phyloP scores from a whole-genome alignment of 30 jellyfish, hydroid and myxozoan genomes.

The Chironex yamaguchii region DNA sequence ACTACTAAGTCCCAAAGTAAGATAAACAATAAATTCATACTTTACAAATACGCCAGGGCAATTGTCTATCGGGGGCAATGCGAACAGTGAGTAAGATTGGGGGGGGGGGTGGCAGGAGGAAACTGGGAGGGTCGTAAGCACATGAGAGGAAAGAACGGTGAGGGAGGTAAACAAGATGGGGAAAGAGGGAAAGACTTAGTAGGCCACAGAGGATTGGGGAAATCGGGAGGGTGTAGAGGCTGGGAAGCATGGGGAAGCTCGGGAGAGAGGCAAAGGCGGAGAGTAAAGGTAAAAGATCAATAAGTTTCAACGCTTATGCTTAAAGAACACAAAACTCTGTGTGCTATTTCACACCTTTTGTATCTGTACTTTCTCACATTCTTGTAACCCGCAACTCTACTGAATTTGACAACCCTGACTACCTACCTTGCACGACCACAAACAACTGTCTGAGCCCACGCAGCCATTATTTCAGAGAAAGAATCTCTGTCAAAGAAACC shows the following conservation, averaged over 20 bases:
- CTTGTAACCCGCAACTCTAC: too few relatives aligned
- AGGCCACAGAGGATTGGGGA: not conserved
- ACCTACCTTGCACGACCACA: constrained; percentile 98
- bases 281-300: not conserved
- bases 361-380: too few relatives aligned
- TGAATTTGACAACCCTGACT: not conserved
- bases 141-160: not conserved
- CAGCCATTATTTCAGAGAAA: constrained; percentile 86
- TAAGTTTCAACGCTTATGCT: too few relatives aligned
- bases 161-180: not conserved
- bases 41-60: too few relatives aligned
- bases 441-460: constrained; percentile 96
- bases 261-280: not conserved
- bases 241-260: not conserved
- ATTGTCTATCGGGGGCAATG: too few relatives aligned
- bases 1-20: too few relatives aligned
- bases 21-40: too few relatives aligned
- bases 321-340: not conserved
- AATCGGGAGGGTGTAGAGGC: not conserved
- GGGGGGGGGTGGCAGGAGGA: not conserved
- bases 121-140: not conserved
- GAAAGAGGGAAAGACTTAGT: not conserved
- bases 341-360: not conserved
- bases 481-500: constrained; percentile 92
- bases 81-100: too few relatives aligned